Conservation (phyloP, 2,797 vertebrate species). For the Eulemur rubriventer region DNA sequence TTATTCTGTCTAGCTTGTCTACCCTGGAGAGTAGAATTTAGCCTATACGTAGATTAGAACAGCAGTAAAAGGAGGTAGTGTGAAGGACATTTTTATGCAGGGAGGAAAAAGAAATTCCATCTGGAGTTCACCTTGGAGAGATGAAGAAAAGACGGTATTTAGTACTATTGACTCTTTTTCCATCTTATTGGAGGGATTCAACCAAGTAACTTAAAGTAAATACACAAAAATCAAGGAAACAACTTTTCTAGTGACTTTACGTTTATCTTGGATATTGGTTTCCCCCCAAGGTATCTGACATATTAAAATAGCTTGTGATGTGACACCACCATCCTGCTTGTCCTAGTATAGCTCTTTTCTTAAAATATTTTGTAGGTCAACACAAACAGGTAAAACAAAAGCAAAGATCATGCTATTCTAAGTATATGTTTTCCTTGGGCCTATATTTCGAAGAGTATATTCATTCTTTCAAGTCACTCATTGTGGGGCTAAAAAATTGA, state of each 20-base stretch:
- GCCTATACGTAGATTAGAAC: neutral
- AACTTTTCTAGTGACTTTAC: neutral
- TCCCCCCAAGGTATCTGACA: neutral
- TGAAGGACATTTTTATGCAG: slow-evolving; percentile 1
- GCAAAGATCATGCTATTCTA: neutral
- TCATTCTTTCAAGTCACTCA: neutral
- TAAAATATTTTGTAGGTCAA: slow-evolving; percentile 49
- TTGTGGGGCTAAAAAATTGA: neutral
- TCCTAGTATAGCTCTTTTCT: slow-evolving; percentile 7
- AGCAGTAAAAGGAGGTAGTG: neutral
- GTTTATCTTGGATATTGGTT: neutral
- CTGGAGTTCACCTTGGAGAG: slow-evolving; percentile 24
- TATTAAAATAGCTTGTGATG: slow-evolving; percentile 40
- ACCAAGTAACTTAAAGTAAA: slow-evolving; percentile 25
- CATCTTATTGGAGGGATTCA: neutral
- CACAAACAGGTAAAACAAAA: slow-evolving; percentile 34
- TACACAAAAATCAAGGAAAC: neutral
- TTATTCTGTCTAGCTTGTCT: neutral
- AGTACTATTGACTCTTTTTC: slow-evolving; percentile 7
- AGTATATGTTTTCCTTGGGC: neutral
- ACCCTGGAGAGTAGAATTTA: neutral
- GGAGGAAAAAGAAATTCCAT: neutral
- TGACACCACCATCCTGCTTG: neutral
- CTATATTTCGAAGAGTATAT: neutral
- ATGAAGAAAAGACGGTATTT: neutral